Evolutionary conservation across 2,113 vertebrate genomes (phyloP).

Genomic region (Anser cygnoides): DNA sequence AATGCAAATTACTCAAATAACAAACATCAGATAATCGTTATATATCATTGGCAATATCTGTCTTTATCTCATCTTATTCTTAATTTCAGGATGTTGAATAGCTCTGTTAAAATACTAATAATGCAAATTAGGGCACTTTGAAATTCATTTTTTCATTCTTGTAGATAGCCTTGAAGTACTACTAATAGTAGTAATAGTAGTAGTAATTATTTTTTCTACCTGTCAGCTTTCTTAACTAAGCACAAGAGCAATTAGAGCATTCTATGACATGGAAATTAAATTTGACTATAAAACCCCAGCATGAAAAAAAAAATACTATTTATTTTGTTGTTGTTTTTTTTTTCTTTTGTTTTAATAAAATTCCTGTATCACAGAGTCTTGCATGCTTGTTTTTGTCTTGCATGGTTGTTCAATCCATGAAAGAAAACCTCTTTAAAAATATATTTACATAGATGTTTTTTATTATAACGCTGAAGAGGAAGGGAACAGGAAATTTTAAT

Average conservation of each 20-base stretch:
- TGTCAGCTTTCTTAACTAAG: neutral
- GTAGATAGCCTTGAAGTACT: neutral
- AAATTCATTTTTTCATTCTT: neutral
- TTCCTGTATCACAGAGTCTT: neutral
- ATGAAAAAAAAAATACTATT: neutral
- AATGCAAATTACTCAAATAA: neutral
- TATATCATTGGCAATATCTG: neutral
- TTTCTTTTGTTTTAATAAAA: neutral
- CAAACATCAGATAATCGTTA: neutral
- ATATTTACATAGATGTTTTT: too few relatives aligned
- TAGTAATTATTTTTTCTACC: neutral
- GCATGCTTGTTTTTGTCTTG: neutral
- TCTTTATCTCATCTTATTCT: neutral
- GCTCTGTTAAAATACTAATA: neutral
- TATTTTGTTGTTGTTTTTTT: neutral
- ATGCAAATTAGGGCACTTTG: neutral
- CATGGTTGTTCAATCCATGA: neutral
- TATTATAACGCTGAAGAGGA: neutral
- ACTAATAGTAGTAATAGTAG: too few relatives aligned
- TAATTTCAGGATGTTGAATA: neutral
- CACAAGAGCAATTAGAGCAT: neutral
- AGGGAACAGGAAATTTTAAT: neutral
- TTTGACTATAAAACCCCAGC: neutral
- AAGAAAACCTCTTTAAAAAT: neutral
- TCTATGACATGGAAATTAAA: neutral